phyloP scores from a whole-genome alignment of 2,888 invertebrate genomes.

The Zootermopsis nevadensis region DNA sequence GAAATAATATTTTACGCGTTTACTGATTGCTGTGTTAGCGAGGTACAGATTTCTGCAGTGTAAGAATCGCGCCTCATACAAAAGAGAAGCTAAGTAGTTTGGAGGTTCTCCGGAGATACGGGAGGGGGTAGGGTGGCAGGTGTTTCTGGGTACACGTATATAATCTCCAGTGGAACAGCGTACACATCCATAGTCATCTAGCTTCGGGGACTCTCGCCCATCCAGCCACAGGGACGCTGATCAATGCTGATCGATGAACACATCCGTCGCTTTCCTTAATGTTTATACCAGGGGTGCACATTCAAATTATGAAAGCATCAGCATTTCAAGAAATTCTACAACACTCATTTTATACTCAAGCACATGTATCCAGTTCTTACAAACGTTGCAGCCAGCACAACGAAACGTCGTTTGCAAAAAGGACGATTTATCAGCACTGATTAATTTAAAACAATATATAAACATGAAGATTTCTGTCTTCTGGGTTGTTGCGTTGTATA shows the following conservation, averaged over 20 bases:
- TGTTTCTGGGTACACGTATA: slow-evolving; percentile 43
- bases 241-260: slow-evolving; percentile 50
- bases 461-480: no score
- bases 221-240: slow-evolving; percentile 35
- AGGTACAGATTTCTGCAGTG: slow-evolving; percentile 7
- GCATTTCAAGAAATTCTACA: background rate
- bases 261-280: slow-evolving; percentile 24
- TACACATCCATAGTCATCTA: slow-evolving; percentile 31
- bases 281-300: slow-evolving; percentile 39
- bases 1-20: no score
- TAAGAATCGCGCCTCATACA: background rate
- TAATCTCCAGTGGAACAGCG: slow-evolving; percentile 41
- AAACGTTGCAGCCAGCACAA: no score
- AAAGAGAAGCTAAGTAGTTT: slow-evolving; percentile 30
- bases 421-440: no score
- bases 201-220: slow-evolving; percentile 9
- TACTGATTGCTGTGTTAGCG: background rate
- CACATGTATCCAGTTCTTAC: no score
- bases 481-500: no score
- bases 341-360: no score
- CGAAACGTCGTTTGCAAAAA: no score
- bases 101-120: background rate
- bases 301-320: background rate
- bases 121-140: slow-evolving; percentile 45
- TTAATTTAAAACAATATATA: no score